Evolutionary conservation across 2,113 vertebrate genomes (phyloP).

Genomic region (Atherinomorus stipes): DNA sequence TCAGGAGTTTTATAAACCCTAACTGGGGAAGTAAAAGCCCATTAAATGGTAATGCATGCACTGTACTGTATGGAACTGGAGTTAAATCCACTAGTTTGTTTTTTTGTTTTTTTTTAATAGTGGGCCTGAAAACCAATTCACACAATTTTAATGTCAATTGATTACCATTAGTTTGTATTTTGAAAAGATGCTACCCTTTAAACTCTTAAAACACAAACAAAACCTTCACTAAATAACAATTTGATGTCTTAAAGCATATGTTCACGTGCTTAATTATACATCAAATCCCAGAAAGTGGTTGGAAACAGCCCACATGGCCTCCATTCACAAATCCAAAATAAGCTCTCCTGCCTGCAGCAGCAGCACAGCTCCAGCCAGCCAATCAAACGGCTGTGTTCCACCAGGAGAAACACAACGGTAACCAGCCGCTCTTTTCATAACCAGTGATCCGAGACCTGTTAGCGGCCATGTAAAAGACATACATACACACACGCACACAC

Average conservation of each 20-base stretch:
- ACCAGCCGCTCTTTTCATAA: constrained; percentile 68
- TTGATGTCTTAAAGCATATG: constrained; percentile 10
- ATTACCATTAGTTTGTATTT: too few species aligned
- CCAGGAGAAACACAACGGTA: constrained; percentile 48
- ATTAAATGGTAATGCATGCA: too few species aligned
- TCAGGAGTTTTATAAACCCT: too few species aligned
- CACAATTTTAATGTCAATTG: too few species aligned
- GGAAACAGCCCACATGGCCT: constrained; percentile 33
- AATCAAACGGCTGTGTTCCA: constrained; percentile 54
- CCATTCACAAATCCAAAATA: constrained; percentile 61
- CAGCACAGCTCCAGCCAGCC: constrained; percentile 31
- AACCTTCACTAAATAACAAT: neutral
- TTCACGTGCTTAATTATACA: constrained; percentile 1
- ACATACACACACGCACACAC: constrained; percentile 33
- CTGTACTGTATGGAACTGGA: too few species aligned
- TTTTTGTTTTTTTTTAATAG: too few species aligned
- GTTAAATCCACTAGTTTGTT: too few species aligned
- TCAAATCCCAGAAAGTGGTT: neutral
- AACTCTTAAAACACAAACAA: neutral
- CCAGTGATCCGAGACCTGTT: constrained; percentile 74
- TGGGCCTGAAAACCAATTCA: too few species aligned
- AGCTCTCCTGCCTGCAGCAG: constrained; percentile 28
- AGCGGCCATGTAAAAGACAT: constrained; percentile 47
- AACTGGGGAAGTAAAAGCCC: too few species aligned
- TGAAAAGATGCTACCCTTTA: neutral